Evolutionary conservation across 2,888 invertebrate genomes (phyloP), one percentile per base, ranked within the genome.

Genomic region (Netelia fuscicornis): DNA sequence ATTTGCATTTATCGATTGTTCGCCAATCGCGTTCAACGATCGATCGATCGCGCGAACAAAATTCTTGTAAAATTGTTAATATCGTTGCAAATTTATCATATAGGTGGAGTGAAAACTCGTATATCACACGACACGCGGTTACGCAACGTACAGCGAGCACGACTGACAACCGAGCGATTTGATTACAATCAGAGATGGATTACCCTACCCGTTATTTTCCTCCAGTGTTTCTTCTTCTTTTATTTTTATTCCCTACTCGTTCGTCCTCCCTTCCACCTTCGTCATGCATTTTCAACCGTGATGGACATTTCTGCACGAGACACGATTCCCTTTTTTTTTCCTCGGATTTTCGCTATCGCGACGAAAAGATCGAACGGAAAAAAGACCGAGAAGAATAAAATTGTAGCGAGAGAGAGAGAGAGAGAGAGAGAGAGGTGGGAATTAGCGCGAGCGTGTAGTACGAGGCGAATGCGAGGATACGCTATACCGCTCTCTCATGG

Each of bases 341-440:
- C 3, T 10, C 2, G 17, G 37, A 62, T 25, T 58, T n/a, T 23
- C 17, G 9, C 10, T 20, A 17, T 52, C 64, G 37, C 71, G 68
- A 68, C 25, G 52, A 1, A 23, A 48, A 23, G 30, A 78, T 67
- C 58, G 67, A 76, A 5, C 5, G 5, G 58, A 70, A 67, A 76
- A 84, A 71, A 79, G 75, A 79, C 76, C 75, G 85, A 85, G 67
- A 60, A 52, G 78, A 80, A 81, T 79, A 84, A 85, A 30, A 30
- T 30, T 30, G 30, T 5, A 82, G 58, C 52, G 70, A 48, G 62
- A 68, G 67, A 75, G 52, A n/a, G 60, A 67, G 72, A 75, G 52
- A n/a, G 60, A 67, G 72, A 30, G 10, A 71, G 10, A 8, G 17
- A 72, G 60, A 48, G 58, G 80, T 62, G 72, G 76, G 64, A 76